Percentiles rank a stretch among this genome's conserved stretches.
Conservation (phyloP, 1,140 invertebrate species). For the Drosophila pectinifera region DNA sequence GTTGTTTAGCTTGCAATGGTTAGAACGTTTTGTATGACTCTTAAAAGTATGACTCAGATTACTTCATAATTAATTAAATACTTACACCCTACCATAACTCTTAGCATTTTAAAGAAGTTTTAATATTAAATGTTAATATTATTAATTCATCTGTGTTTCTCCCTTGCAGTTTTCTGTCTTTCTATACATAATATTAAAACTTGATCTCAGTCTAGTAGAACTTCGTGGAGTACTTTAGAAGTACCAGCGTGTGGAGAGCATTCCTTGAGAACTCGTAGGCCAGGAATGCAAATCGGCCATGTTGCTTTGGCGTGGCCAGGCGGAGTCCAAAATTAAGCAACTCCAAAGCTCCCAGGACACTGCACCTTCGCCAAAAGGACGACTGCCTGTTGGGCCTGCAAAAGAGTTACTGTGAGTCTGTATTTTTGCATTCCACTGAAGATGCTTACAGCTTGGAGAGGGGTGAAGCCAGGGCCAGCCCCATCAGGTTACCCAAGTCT, state of each 20-base stretch:
- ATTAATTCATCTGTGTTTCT: no score
- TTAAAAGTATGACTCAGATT: not conserved
- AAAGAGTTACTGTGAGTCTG: not conserved
- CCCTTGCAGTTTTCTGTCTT: not conserved
- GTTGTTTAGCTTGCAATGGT: no score
- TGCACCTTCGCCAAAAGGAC: conserved; percentile 29
- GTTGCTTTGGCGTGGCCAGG: conserved; percentile 54
- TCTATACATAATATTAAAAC: conserved; percentile 1
- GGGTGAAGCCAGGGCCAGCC: conserved; percentile 65
- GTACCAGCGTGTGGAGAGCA: conserved; percentile 36
- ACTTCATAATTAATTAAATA: not conserved
- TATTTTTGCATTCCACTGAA: not conserved
- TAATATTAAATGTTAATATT: no score
- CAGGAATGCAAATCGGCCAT: conserved; percentile 60
- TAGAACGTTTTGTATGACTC: no score
- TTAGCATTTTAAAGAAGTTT: not conserved
- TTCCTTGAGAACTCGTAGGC: conserved; percentile 65
- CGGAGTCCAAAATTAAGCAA: conserved; percentile 51
- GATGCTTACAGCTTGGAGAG: conserved; percentile 46
- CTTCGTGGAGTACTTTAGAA: conserved; percentile 27
- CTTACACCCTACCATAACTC: not conserved
- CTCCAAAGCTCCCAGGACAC: conserved; percentile 41
- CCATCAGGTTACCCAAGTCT: conserved; percentile 75
- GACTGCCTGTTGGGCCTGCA: conserved; percentile 13
- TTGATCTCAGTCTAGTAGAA: conserved; percentile 14